Evolutionary conservation across 92 coral and sea anemone genomes (phyloP).

Genomic region (Porites rus): DNA sequence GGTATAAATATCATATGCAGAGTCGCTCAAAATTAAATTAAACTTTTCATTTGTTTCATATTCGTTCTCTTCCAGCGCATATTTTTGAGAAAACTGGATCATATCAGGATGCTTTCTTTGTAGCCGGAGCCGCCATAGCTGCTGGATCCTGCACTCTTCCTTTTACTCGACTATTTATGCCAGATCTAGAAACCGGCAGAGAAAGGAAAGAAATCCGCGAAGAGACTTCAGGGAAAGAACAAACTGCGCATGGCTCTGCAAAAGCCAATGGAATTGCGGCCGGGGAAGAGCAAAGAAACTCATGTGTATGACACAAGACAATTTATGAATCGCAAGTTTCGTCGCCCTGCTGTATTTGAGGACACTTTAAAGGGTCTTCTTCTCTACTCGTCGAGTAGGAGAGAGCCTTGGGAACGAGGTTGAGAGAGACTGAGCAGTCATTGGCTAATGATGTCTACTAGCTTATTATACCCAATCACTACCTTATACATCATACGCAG

Average conservation of each 20-base stretch:
- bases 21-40: no score
- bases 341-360: not conserved
- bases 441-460: no score
- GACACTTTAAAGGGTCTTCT: not conserved
- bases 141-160: constrained; percentile 72
- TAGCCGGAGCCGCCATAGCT: constrained; percentile 91
- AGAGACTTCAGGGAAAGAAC: constrained; percentile 15
- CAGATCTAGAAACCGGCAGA: constrained; percentile 1
- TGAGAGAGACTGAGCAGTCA: no score
- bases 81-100: constrained; percentile 77
- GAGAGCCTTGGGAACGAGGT: no score
- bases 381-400: no score
- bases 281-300: not conserved
- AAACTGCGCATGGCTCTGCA: not conserved
- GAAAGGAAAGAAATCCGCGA: constrained; percentile 3
- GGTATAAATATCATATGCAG: no score
- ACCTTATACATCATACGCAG: no score
- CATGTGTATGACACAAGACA: constrained; percentile 59
- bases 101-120: constrained; percentile 85
- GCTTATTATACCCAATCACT: no score
- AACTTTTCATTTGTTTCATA: not conserved
- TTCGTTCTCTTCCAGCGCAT: constrained; percentile 37
- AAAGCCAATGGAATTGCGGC: not conserved
- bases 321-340: not conserved
- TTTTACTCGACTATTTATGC: constrained; percentile 61